Conservation (phyloP, 2,797 vertebrate genomes). For the Galago senegalensis region DNA sequence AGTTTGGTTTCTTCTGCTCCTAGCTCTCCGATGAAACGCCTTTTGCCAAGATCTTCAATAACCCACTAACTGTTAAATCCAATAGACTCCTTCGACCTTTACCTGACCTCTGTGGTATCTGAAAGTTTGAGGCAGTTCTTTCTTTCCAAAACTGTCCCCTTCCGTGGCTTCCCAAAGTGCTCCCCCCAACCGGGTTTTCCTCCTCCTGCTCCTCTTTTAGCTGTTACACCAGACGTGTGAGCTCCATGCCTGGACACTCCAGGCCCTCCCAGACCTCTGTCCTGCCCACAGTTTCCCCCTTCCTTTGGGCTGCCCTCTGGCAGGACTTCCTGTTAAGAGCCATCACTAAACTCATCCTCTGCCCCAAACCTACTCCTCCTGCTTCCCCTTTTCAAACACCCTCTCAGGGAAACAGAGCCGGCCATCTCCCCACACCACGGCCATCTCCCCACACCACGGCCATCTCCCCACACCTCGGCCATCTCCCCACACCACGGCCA, state of each 20-base stretch:
- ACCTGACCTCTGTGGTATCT: not conserved
- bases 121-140: not conserved
- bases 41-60: not conserved
- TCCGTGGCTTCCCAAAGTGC: not conserved
- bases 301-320: not conserved
- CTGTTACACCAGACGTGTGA: not conserved
- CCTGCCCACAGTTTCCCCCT: not conserved
- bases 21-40: not conserved
- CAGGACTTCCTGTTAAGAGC: not conserved
- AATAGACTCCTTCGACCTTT: not conserved
- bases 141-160: constrained; percentile 9
- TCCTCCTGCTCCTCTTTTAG: not conserved
- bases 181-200: not conserved
- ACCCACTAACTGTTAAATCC: not conserved
- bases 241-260: not conserved
- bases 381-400: not conserved
- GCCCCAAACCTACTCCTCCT: not conserved
- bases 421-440: not conserved
- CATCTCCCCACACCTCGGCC: no score
- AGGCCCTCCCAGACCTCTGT: not conserved
- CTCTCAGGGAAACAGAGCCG: not conserved
- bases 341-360: not conserved
- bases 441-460: not conserved
- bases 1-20: not conserved
- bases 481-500: not conserved